Percentiles rank a stretch among this genome's conserved stretches.
phyloP scores from a whole-genome alignment of 2,113 vertebrate species.

The Crypturellus undulatus region DNA sequence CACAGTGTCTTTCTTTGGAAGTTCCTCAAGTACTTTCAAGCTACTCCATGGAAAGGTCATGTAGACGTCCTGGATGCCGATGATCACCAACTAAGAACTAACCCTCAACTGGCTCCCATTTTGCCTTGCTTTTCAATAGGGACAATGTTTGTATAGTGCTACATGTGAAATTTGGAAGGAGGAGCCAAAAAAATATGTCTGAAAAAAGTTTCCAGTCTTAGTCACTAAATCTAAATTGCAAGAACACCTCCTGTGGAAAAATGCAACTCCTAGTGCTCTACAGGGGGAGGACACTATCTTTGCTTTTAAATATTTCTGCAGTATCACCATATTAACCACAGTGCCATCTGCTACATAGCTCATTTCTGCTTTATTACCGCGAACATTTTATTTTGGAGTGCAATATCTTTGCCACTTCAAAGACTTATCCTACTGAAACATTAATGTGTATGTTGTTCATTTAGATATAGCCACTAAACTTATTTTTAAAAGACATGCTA shows the following conservation, averaged over 20 bases:
- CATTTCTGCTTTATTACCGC: neutral
- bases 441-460: neutral
- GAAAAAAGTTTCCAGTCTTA: slow-evolving; percentile 4
- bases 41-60: neutral
- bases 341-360: neutral
- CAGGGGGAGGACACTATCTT: neutral
- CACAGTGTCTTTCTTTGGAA: neutral
- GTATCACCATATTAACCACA: neutral
- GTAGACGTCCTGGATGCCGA: neutral
- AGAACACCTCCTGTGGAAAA: neutral
- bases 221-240: neutral
- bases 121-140: neutral
- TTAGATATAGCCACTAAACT: neutral
- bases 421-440: neutral
- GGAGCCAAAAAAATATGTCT: neutral
- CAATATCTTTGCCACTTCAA: neutral
- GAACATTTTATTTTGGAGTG: neutral
- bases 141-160: neutral
- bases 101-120: neutral
- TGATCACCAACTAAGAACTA: neutral
- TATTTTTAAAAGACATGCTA: neutral
- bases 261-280: neutral
- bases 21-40: neutral
- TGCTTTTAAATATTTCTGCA: neutral
- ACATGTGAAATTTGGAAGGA: neutral